phyloP scores from a whole-genome alignment of 2,888 invertebrate species.

The Protodeltote pygarga region DNA sequence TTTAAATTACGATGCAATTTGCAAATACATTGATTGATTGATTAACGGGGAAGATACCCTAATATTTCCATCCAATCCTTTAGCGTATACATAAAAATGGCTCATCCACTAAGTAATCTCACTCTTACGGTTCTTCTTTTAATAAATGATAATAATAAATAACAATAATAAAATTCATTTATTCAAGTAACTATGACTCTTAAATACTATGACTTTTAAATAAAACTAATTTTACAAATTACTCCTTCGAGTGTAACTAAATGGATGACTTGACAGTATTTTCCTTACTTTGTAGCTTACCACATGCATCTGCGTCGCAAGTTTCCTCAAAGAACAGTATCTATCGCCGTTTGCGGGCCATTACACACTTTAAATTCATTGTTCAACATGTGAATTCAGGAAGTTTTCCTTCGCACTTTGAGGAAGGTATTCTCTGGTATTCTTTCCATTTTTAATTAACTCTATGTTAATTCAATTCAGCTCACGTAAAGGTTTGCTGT shows the following conservation, averaged over 20 bases:
- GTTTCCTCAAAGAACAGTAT: slow-evolving; percentile 15
- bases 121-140: too few species aligned
- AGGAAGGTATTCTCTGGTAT: slow-evolving; percentile 1
- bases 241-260: slow-evolving; percentile 1
- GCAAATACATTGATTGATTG: too few species aligned
- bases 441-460: slow-evolving; percentile 34
- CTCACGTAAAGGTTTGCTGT: slow-evolving; percentile 25
- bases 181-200: too few species aligned
- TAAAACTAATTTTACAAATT: slow-evolving; percentile 17
- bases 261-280: slow-evolving; percentile 8
- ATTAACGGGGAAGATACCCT: too few species aligned
- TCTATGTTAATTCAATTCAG: slow-evolving; percentile 30
- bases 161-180: too few species aligned
- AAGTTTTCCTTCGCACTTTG: background rate
- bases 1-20: too few species aligned
- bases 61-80: too few species aligned
- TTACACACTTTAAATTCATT: slow-evolving; percentile 8
- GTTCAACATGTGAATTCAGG: slow-evolving; percentile 14
- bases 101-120: too few species aligned
- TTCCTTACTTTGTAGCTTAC: slow-evolving; percentile 25
- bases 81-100: too few species aligned
- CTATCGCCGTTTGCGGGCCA: slow-evolving; percentile 10
- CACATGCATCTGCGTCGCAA: slow-evolving; percentile 29
- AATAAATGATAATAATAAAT: too few species aligned
- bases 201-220: background rate